Evolutionary conservation across 2,888 invertebrate genomes (phyloP).

Genomic region (Hyalella azteca): DNA sequence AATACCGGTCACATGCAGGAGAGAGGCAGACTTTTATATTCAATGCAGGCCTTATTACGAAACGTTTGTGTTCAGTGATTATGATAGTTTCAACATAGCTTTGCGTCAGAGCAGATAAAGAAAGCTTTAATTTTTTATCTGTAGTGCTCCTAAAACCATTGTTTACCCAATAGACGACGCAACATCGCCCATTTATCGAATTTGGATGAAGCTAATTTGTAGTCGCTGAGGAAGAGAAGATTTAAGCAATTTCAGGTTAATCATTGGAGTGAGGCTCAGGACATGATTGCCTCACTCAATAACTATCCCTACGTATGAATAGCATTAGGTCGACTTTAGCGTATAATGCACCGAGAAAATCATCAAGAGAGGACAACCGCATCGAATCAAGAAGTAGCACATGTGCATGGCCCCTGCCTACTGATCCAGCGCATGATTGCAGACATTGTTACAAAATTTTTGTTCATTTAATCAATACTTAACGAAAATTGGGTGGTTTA

Average conservation of each 20-base stretch:
- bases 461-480: too few species aligned
- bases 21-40: too few species aligned
- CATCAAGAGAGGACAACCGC: constrained; percentile 10
- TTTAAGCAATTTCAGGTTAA: constrained; percentile 10
- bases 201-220: background rate
- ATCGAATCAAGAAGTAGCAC: constrained; percentile 27
- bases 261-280: constrained; percentile 17
- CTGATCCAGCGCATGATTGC: constrained; percentile 5
- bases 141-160: too few species aligned
- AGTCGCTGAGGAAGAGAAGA: background rate
- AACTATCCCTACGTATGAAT: background rate
- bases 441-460: too few species aligned
- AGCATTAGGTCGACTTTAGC: constrained; percentile 1
- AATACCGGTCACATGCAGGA: too few species aligned
- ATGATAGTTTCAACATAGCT: too few species aligned
- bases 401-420: constrained; percentile 16
- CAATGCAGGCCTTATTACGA: too few species aligned
- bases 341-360: background rate
- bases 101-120: too few species aligned
- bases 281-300: constrained; percentile 8
- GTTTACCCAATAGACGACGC: too few species aligned
- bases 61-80: too few species aligned
- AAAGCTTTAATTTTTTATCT: too few species aligned
- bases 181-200: background rate
- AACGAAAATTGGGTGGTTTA: too few species aligned